phyloP scores from a whole-genome alignment of 2,113 vertebrate species.

The Anthoscopus minutus region DNA sequence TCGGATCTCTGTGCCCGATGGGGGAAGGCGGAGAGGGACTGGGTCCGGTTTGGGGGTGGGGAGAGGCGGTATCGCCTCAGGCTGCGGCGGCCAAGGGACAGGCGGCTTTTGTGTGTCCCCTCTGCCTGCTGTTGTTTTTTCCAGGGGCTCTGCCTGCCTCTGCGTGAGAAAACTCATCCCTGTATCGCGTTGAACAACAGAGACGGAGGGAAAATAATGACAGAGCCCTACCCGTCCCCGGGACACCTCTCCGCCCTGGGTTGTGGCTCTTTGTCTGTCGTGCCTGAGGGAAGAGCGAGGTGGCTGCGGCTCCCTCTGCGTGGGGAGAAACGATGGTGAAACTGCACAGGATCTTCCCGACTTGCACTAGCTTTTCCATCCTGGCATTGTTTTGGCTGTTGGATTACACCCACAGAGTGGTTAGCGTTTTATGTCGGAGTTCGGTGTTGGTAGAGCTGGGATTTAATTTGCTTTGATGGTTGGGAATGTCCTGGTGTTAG shows the following conservation, averaged over 20 bases:
- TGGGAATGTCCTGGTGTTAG: background rate
- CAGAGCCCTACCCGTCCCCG: background rate
- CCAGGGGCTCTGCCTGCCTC: background rate
- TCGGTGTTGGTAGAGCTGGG: background rate
- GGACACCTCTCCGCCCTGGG: too few relatives aligned
- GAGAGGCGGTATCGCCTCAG: background rate
- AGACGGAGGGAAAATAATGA: too few relatives aligned
- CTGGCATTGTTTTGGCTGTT: background rate
- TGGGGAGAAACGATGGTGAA: background rate
- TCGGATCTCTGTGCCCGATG: background rate
- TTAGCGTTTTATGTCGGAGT: background rate
- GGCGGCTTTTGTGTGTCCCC: background rate
- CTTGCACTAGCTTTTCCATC: background rate
- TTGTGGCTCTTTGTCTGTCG: slow-evolving; percentile 15
- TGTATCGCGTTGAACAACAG: background rate
- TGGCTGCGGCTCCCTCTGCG: background rate
- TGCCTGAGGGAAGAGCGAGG: background rate
- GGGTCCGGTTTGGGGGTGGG: background rate
- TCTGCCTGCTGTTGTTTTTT: background rate
- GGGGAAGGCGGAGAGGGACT: background rate
- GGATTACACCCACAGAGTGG: background rate
- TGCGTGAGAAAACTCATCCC: background rate
- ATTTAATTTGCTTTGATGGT: background rate
- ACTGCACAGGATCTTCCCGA: background rate
- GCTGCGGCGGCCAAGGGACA: background rate